A percentile compares a stretch with the other conserved stretches of the same genome.
Conservation (phyloP, 2,888 invertebrate genomes). For the Panorpa germanica region DNA sequence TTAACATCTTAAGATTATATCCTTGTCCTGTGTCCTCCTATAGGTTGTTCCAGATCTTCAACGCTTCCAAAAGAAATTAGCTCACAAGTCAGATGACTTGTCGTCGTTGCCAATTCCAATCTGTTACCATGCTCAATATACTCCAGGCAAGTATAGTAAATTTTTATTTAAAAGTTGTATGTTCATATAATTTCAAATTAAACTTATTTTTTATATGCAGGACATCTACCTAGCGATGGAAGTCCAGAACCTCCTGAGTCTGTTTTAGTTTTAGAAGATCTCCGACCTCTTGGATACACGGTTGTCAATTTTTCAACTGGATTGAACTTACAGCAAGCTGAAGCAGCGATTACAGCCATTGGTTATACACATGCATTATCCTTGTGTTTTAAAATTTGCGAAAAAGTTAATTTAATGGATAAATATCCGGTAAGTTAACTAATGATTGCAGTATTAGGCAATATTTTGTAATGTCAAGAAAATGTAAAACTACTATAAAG, state of each 20-base stretch:
- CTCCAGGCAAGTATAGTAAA: slow-evolving; percentile 18
- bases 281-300: slow-evolving; percentile 41
- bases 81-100: slow-evolving; percentile 20
- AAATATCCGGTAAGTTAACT: slow-evolving; percentile 15
- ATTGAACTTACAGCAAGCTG: slow-evolving; percentile 30
- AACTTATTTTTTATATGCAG: no score
- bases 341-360: slow-evolving; percentile 48
- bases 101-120: slow-evolving; percentile 45
- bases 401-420: slow-evolving; percentile 18
- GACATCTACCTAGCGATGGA: slow-evolving; percentile 17
- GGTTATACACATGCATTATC: slow-evolving; percentile 57
- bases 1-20: no score
- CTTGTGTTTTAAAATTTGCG: slow-evolving; percentile 36
- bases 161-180: neutral
- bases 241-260: slow-evolving; percentile 35
- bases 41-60: slow-evolving; percentile 53
- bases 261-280: slow-evolving; percentile 55
- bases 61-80: slow-evolving; percentile 33
- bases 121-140: slow-evolving; percentile 46
- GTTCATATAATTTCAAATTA: neutral
- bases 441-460: no score
- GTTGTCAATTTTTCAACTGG: slow-evolving; percentile 15
- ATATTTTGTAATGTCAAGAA: no score
- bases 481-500: no score
- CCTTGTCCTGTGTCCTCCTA: no score